Conservation (phyloP, 1,140 invertebrate species). For the Caerostris darwini region DNA sequence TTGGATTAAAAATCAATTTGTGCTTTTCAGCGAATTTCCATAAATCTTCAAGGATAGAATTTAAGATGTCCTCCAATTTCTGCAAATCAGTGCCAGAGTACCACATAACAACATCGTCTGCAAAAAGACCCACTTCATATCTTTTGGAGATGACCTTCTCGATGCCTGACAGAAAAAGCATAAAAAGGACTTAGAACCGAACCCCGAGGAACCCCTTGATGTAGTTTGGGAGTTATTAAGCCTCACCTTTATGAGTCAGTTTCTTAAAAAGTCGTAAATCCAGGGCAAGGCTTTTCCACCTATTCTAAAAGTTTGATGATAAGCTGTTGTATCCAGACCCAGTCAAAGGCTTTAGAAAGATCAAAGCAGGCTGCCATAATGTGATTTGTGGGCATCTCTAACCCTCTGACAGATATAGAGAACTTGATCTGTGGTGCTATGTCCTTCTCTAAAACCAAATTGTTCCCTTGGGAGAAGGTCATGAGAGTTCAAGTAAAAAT, state of each 20-base stretch:
- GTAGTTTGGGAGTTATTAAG: not conserved
- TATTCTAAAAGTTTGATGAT: not conserved
- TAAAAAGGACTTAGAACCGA: not conserved
- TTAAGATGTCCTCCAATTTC: not conserved
- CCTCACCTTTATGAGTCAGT: not conserved
- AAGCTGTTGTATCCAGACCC: not conserved
- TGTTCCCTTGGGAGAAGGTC: not conserved
- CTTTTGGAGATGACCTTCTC: not conserved
- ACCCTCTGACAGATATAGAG: not conserved
- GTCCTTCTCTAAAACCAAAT: not conserved
- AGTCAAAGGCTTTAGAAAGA: not conserved
- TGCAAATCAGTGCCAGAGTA: not conserved
- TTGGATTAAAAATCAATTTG: not conserved
- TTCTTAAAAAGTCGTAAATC: not conserved
- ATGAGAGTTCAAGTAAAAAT: constrained; percentile 10
- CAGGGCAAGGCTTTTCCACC: not conserved
- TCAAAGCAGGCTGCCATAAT: not conserved
- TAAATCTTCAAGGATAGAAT: not conserved
- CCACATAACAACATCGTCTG: not conserved
- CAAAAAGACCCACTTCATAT: not conserved
- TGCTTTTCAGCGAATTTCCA: not conserved
- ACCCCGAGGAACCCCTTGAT: not conserved
- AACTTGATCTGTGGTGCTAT: not conserved
- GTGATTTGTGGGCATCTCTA: not conserved
- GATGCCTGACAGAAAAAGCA: not conserved